Evolutionary conservation across 1,140 invertebrate genomes (phyloP), one percentile per base, ranked within the genome.

Genomic region (Colletes latitarsis): DNA sequence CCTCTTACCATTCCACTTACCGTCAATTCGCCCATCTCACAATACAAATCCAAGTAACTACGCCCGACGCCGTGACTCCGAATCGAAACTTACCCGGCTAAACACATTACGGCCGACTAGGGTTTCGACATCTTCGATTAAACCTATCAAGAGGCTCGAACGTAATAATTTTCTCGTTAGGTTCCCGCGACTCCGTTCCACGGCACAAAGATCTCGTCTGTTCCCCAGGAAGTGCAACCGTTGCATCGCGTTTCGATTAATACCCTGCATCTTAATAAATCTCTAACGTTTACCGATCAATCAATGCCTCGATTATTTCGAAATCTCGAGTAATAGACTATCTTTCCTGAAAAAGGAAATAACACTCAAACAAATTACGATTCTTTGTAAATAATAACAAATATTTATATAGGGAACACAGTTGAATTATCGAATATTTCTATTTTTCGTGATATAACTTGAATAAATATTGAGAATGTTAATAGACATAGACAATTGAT

Each of bases 31-130:
- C 67, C 78, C 77, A 78, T 62, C 77, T 77, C 76, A 49, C 63
- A 58, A 30, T 81, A 77, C 68, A 85, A 88, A 88, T 88, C 86
- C 87, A 62, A 83, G 81, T 67, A 83, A 88, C 83, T 81, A 52
- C 75, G 75, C 62, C 52, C 70, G 67, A 43, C 62, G 78, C 62
- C 19, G 55, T 15, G 55, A 62, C 70, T 67, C 15, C 46, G 60
- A 78, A 75, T 67, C 73, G 58, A 72, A 72, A 78, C 60, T 78
- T 72, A 41, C 6, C 21, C 60, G 30, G 73, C 19, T 84, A 77
- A 84, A 41, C 71, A 43, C 72, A 58, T 85, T 85, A 78, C 76
- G 19, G 12, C 57, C 52, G 41, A 72, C 21, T 63, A 62, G 58
- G 39, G 69, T 80, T 82, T 77, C 83, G 39, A 66, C 39, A 57